Conservation (phyloP, 2,113 vertebrate genomes). For the Cnemophilus loriae region DNA sequence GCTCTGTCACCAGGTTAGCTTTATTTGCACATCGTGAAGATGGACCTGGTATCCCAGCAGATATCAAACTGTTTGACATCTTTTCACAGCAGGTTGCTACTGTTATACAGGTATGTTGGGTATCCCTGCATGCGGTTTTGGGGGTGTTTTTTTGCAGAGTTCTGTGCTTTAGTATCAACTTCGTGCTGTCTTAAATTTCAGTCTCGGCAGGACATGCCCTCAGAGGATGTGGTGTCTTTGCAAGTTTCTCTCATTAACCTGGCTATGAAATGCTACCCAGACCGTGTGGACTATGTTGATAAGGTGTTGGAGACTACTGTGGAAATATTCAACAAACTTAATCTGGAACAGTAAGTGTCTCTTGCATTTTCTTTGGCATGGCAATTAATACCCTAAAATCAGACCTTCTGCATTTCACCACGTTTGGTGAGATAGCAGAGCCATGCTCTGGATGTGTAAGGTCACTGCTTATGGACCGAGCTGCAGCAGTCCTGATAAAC, state of each 20-base stretch:
- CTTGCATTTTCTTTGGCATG: background rate
- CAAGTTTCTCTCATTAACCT: constrained; percentile 99
- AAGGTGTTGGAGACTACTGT: constrained; percentile 97
- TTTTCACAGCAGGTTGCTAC: constrained; percentile 99
- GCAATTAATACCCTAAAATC: background rate
- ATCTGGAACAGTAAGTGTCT: constrained; percentile 90
- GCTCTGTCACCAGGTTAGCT: constrained; percentile 77
- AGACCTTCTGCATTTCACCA: background rate
- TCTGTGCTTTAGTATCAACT: background rate
- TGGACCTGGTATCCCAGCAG: constrained; percentile 93
- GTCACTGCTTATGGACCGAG: background rate
- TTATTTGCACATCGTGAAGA: constrained; percentile 98
- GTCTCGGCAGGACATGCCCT: constrained; percentile 99
- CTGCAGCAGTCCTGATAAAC: background rate
- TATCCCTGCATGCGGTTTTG: background rate
- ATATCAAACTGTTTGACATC: constrained; percentile 98
- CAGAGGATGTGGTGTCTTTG: constrained; percentile 95
- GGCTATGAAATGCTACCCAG: constrained; percentile 98
- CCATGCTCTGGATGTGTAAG: background rate
- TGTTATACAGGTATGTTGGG: constrained; percentile 87
- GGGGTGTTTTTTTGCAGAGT: background rate
- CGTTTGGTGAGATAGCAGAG: background rate
- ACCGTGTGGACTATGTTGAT: constrained; percentile 97
- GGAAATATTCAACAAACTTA: constrained; percentile 98
- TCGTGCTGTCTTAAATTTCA: constrained; percentile 45